Conservation (phyloP, 2,797 vertebrate genomes). For the Hephaestus fuliginosus region DNA sequence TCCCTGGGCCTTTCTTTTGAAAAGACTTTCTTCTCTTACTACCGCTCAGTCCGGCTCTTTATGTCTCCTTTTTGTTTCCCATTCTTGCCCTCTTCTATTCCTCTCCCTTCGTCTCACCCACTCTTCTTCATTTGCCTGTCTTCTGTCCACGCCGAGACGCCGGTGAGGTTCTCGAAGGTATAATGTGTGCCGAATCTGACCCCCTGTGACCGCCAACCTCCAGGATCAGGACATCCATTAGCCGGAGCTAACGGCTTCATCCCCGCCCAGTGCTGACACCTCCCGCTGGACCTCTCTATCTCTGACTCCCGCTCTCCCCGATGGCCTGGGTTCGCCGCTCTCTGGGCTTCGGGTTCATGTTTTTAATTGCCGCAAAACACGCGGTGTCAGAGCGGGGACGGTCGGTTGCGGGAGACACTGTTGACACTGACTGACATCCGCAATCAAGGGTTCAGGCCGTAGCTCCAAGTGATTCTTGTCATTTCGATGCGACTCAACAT, state of each 20-base stretch:
- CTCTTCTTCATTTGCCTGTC: conserved; percentile 40
- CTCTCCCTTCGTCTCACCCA: conserved; percentile 8
- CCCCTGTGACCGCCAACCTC: conserved; percentile 46
- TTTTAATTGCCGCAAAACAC: conserved; percentile 47
- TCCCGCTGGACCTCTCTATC: conserved; percentile 57
- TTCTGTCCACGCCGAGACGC: conserved; percentile 32
- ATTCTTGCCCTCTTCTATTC: neutral
- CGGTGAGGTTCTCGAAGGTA: conserved; percentile 47
- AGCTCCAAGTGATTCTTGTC: conserved; percentile 28
- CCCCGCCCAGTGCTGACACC: conserved; percentile 39
- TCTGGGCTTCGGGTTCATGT: conserved; percentile 32
- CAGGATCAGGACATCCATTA: conserved; percentile 77
- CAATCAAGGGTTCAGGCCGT: conserved; percentile 13
- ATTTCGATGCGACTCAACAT: conserved; percentile 22
- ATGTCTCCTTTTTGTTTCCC: conserved; percentile 1
- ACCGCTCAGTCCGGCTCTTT: neutral
- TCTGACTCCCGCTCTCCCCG: neutral
- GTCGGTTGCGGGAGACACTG: conserved; percentile 1
- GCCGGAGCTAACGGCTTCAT: conserved; percentile 64
- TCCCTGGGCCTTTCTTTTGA: conserved; percentile 45
- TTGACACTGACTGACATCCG: conserved; percentile 22
- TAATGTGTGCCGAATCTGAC: conserved; percentile 58
- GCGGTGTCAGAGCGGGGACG: conserved; percentile 12
- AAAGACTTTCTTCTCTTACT: conserved; percentile 25
- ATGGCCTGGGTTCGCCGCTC: neutral